Percentiles rank a stretch among this genome's conserved stretches.
Evolutionary conservation across 2,888 invertebrate species (phyloP).

Genomic region (Clepsis dumicolana): DNA sequence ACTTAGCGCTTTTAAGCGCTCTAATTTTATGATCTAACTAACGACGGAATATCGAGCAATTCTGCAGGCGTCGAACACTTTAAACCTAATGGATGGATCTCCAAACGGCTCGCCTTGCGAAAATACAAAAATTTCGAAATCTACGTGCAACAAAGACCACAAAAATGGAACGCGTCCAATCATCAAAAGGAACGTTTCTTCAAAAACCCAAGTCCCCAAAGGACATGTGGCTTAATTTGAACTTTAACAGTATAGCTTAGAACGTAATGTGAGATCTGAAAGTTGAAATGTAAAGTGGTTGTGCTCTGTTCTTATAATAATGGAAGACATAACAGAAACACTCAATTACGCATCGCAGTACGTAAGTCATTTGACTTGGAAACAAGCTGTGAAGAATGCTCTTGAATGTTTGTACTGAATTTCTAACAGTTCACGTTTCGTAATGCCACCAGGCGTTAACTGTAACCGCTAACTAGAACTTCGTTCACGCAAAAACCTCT

Average conservation of each 20-base stretch:
- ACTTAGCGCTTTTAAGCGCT: conserved; percentile 20
- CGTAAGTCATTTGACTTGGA: conserved; percentile 78
- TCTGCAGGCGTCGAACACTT: too few relatives aligned
- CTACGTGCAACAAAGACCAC: conserved; percentile 57
- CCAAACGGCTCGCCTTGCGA: conserved; percentile 59
- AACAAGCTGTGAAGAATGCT: conserved; percentile 70
- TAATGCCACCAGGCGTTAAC: conserved; percentile 50
- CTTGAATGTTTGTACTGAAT: conserved; percentile 62
- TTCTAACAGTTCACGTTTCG: conserved; percentile 61
- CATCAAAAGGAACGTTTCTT: conserved; percentile 64
- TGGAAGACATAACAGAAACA: conserved; percentile 61
- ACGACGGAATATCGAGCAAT: neutral
- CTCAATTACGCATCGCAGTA: conserved; percentile 68
- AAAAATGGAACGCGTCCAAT: conserved; percentile 80
- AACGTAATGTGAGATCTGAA: conserved; percentile 25
- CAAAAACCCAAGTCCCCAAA: conserved; percentile 55
- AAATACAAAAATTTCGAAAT: conserved; percentile 54
- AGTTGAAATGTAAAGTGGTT: conserved; percentile 16
- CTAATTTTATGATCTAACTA: conserved; percentile 1
- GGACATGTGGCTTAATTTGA: conserved; percentile 47
- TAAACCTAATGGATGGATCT: neutral
- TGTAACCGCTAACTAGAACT: conserved; percentile 42
- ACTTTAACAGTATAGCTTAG: conserved; percentile 44
- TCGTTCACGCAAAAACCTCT: conserved; percentile 47
- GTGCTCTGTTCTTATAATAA: conserved; percentile 50